A percentile compares a stretch with the other conserved stretches of the same genome.
These are phyloP conservation scores for Drosophila barbarae DNA, from an alignment of 2,888 invertebrate species.

Conservation along the genomic window DNA sequence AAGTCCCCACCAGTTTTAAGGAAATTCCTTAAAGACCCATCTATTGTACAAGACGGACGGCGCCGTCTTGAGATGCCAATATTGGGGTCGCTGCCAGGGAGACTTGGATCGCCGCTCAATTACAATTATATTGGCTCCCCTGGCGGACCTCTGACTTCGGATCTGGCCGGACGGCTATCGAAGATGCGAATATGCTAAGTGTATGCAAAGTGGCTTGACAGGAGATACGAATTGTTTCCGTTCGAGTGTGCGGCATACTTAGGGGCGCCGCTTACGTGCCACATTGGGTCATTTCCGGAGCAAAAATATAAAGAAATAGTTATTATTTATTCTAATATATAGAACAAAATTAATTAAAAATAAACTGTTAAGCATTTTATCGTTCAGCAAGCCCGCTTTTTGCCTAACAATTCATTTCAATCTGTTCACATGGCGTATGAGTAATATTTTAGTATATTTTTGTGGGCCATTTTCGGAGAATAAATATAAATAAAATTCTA, in stretches of 20 bases:
- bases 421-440: too few species aligned
- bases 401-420: too few species aligned
- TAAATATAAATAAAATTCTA: too few species aligned
- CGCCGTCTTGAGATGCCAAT: not conserved
- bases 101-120: slow-evolving; percentile 5
- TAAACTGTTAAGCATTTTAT: too few species aligned
- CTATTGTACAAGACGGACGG: not conserved
- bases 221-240: slow-evolving; percentile 43
- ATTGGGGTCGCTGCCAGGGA: not conserved
- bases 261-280: not conserved
- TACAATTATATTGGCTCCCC: slow-evolving; percentile 16
- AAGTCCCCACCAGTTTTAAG: not conserved
- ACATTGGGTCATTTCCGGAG: not conserved
- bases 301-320: not conserved
- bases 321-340: too few species aligned
- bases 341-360: too few species aligned
- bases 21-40: slow-evolving; percentile 1
- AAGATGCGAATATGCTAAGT: slow-evolving; percentile 33
- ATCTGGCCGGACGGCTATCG: slow-evolving; percentile 3
- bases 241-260: slow-evolving; percentile 11
- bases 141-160: not conserved
- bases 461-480: too few species aligned
- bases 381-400: too few species aligned
- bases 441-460: too few species aligned
- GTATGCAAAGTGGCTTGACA: slow-evolving; percentile 42